Evolutionary conservation across 2,888 invertebrate genomes (phyloP).

Genomic region (Tetheella fluctuosa): DNA sequence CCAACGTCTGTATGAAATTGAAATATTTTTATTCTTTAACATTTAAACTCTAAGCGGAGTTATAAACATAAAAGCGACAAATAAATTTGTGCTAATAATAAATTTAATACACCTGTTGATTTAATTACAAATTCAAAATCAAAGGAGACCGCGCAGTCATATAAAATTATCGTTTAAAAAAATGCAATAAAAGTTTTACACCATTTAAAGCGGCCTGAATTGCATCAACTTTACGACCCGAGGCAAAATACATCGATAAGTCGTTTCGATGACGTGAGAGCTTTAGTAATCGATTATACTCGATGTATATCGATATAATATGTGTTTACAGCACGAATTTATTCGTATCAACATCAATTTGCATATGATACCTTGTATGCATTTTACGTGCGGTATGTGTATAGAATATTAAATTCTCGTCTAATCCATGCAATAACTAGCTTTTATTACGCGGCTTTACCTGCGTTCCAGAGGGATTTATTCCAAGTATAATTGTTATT

Average conservation of each 20-base stretch:
- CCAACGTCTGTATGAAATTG: too few species aligned
- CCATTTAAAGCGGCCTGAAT: slow-evolving; percentile 28
- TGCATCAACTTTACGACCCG: slow-evolving; percentile 37
- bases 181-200: not conserved
- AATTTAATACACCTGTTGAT: not conserved
- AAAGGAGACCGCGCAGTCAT: not conserved
- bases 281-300: slow-evolving; percentile 42
- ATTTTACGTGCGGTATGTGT: not conserved
- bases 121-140: not conserved
- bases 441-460: too few species aligned
- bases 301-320: slow-evolving; percentile 15
- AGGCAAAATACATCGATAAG: slow-evolving; percentile 42
- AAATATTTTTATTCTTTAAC: too few species aligned
- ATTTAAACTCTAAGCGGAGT: too few species aligned
- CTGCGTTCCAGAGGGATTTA: too few species aligned
- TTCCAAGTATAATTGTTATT: too few species aligned
- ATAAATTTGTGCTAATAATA: not conserved
- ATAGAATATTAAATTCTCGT: not conserved
- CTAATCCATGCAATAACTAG: too few species aligned
- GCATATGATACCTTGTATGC: not conserved
- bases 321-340: slow-evolving; percentile 25
- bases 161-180: slow-evolving; percentile 1
- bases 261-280: slow-evolving; percentile 44
- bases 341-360: slow-evolving; percentile 29
- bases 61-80: too few species aligned